Conservation (phyloP, 2,888 invertebrate genomes). For the Athripsodes cinereus region DNA sequence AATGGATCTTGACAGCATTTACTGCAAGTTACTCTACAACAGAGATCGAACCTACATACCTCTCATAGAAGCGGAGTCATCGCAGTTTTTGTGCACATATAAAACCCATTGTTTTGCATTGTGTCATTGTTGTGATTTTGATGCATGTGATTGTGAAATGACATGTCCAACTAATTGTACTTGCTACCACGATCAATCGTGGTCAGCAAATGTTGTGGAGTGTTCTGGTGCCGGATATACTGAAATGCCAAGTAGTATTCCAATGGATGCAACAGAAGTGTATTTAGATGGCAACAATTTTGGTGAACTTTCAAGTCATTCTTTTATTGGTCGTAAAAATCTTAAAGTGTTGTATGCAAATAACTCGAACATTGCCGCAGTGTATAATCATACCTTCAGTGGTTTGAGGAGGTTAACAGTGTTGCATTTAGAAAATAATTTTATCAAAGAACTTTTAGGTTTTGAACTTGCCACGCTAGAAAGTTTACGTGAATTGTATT, state of each 20-base stretch:
- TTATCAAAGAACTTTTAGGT: conserved; percentile 70
- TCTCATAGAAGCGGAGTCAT: conserved; percentile 79
- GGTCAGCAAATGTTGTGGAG: conserved; percentile 90
- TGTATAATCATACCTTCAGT: conserved; percentile 87
- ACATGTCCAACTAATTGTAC: conserved; percentile 91
- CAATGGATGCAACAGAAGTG: conserved; percentile 94
- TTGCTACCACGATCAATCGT: conserved; percentile 91
- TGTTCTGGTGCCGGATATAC: conserved; percentile 78
- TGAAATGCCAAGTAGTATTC: conserved; percentile 79
- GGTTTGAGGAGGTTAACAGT: conserved; percentile 73
- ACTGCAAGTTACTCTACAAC: conserved; percentile 82
- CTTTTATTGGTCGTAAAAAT: conserved; percentile 88
- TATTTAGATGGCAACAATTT: conserved; percentile 91
- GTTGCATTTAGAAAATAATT: conserved; percentile 84
- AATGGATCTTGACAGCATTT: conserved; percentile 84
- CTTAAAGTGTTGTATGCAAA: conserved; percentile 82
- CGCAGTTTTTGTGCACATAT: conserved; percentile 88
- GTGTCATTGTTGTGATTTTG: conserved; percentile 95
- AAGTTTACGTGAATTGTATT: conserved; percentile 76
- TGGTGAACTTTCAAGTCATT: conserved; percentile 78
- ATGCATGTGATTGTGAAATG: conserved; percentile 97
- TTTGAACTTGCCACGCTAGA: conserved; percentile 78
- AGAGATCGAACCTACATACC: conserved; percentile 78
- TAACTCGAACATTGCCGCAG: conserved; percentile 76
- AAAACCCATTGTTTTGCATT: conserved; percentile 90